Evolutionary conservation across 2,113 vertebrate species (phyloP).

Genomic region (Mirza zaza): DNA sequence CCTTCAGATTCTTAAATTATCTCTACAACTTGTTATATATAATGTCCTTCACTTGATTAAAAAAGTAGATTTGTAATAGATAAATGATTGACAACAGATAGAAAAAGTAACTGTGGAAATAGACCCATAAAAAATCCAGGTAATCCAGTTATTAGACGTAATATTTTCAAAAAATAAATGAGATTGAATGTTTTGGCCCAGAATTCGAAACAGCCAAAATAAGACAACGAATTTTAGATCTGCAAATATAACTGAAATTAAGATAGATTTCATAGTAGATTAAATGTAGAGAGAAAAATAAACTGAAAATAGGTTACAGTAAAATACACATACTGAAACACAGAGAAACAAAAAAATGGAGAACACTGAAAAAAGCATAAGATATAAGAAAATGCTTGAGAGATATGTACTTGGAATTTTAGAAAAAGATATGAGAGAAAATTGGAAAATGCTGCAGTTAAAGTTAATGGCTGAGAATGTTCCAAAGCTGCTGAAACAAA

Average conservation of each 20-base stretch:
- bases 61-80: neutral
- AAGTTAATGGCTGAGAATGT: neutral
- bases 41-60: neutral
- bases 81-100: neutral
- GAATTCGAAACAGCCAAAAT: neutral
- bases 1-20: neutral
- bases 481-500: neutral
- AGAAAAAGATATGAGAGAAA: neutral
- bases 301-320: neutral
- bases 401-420: neutral
- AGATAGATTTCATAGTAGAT: neutral
- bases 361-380: neutral
- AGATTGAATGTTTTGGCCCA: neutral
- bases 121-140: neutral
- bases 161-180: neutral
- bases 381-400: neutral
- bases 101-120: neutral
- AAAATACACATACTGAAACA: neutral
- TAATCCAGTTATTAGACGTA: neutral
- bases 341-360: neutral
- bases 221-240: slow-evolving; percentile 1
- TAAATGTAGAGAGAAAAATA: neutral
- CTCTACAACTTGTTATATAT: neutral
- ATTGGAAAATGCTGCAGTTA: neutral
- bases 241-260: slow-evolving; percentile 24